phyloP scores from a whole-genome alignment of 35 echinoderm and acorn worm species.

The Heliocidaris tuberculata region DNA sequence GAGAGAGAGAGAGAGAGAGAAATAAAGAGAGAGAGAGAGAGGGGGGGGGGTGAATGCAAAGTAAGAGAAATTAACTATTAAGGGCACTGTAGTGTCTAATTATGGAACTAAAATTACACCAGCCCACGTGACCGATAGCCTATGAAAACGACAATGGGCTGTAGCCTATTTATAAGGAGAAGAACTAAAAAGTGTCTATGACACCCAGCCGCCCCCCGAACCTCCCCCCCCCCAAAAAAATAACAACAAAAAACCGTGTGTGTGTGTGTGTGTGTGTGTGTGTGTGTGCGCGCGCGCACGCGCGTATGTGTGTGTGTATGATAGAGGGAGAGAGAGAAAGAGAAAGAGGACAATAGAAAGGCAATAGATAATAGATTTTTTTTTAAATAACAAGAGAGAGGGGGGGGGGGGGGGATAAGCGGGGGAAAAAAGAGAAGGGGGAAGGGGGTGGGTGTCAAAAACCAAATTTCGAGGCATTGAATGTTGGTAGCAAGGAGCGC shows the following conservation, averaged over 20 bases:
- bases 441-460: background rate
- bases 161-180: no score
- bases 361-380: background rate
- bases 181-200: no score
- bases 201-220: no score
- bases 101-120: no score
- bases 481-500: background rate
- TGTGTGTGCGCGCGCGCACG: no score
- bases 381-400: background rate
- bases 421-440: background rate
- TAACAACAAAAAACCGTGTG: no score
- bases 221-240: no score
- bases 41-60: background rate
- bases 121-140: no score
- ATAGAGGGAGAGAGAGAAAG: background rate
- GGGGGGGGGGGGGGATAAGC: no score
- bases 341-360: background rate
- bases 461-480: background rate
- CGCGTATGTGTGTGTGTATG: background rate
- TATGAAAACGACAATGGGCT: no score
- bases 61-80: background rate
- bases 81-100: no score
- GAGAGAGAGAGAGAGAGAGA: conserved; percentile 15
- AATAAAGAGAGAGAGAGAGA: background rate
- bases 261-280: no score